Percentiles rank a stretch among this genome's conserved stretches.
Evolutionary conservation across 2,888 invertebrate genomes (phyloP).

Genomic region (Ophion costatus): DNA sequence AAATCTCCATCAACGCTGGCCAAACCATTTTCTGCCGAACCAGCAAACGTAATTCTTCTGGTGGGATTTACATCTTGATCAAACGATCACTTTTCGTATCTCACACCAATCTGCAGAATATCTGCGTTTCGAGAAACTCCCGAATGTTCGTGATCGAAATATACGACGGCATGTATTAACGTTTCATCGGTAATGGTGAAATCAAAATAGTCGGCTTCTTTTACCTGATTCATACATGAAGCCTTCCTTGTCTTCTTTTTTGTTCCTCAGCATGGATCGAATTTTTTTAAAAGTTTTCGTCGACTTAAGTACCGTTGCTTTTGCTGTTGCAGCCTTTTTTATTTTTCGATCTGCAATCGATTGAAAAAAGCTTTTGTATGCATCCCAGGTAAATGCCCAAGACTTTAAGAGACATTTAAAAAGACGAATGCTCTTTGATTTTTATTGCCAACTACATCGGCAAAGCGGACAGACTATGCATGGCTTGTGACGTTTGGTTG

Average conservation of each 20-base stretch:
- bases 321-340: not conserved
- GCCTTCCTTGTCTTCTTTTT: not conserved
- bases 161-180: too few relatives aligned
- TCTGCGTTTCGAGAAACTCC: not conserved
- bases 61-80: not conserved
- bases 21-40: not conserved
- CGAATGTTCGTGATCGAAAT: not conserved
- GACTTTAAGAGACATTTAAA: not conserved
- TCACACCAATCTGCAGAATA: not conserved
- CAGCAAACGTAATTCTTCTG: not conserved
- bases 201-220: too few relatives aligned
- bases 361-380: not conserved
- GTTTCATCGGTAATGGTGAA: too few relatives aligned
- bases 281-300: not conserved
- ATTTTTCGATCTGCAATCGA: not conserved
- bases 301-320: not conserved
- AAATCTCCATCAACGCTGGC: not conserved
- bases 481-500: too few relatives aligned
- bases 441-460: not conserved
- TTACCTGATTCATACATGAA: too few relatives aligned
- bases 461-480: too few relatives aligned
- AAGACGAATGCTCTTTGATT: not conserved
- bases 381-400: not conserved
- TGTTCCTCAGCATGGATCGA: not conserved
- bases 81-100: not conserved